phyloP scores from a whole-genome alignment of 2,797 vertebrate genomes.

The Melanotaenia maccullochi region DNA sequence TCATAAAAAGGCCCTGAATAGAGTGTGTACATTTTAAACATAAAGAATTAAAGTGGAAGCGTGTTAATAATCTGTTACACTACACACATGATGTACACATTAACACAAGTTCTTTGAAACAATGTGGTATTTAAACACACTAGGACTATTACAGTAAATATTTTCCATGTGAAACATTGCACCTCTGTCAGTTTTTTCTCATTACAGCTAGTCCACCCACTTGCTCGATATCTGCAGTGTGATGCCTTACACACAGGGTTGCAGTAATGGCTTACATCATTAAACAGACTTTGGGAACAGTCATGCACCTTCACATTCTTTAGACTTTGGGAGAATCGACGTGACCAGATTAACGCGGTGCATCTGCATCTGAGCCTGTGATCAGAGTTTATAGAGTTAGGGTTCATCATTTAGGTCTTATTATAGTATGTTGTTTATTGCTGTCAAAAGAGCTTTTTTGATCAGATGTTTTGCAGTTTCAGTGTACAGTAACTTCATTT shows the following conservation, averaged over 20 bases:
- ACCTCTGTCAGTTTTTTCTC: not conserved
- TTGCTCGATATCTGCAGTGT: slow-evolving; percentile 1
- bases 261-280: not conserved
- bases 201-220: not conserved
- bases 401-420: not conserved
- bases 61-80: slow-evolving; percentile 14
- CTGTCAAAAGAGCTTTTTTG: slow-evolving; percentile 7
- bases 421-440: slow-evolving; percentile 22
- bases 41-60: slow-evolving; percentile 18
- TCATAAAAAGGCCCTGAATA: slow-evolving; percentile 8
- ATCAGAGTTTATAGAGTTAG: not conserved
- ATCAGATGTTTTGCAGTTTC: slow-evolving; percentile 10
- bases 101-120: slow-evolving; percentile 7
- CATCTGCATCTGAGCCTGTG: not conserved
- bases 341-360: not conserved
- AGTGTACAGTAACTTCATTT: not conserved
- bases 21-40: slow-evolving; percentile 1
- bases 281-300: not conserved
- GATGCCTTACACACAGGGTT: not conserved
- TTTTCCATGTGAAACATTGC: slow-evolving; percentile 27
- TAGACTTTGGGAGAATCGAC: not conserved
- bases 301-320: not conserved
- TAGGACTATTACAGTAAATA: slow-evolving; percentile 5
- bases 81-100: slow-evolving; percentile 21
- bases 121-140: slow-evolving; percentile 12